phyloP scores from a whole-genome alignment of 2,113 vertebrate species.

The Chascanopsetta lugubris region DNA sequence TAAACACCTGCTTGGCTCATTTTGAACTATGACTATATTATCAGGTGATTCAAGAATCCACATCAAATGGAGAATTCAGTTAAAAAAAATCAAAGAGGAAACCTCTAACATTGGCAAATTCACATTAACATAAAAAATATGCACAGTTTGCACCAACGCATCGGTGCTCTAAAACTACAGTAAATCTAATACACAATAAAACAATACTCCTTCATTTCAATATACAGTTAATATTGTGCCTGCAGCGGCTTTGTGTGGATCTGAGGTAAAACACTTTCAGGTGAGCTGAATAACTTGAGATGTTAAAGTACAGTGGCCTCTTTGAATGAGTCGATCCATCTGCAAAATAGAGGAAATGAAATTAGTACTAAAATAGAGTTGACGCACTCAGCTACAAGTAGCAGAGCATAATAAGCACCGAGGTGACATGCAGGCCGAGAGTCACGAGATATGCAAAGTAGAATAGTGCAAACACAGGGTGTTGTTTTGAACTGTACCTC shows the following conservation, averaged over 20 bases:
- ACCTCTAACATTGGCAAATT: not conserved
- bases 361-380: not conserved
- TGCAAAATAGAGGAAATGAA: slow-evolving; percentile 56
- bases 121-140: not conserved
- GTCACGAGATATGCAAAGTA: not conserved
- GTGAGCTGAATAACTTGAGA: slow-evolving; percentile 7
- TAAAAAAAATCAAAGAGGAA: not conserved
- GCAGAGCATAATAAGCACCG: too few species aligned
- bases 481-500: slow-evolving; percentile 78
- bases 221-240: slow-evolving; percentile 1
- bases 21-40: not conserved
- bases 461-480: not conserved
- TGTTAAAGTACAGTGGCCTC: slow-evolving; percentile 90
- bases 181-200: slow-evolving; percentile 12
- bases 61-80: not conserved
- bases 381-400: too few species aligned
- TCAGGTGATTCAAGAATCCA: too few species aligned
- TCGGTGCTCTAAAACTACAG: slow-evolving; percentile 4
- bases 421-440: not conserved
- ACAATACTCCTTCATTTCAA: slow-evolving; percentile 14
- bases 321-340: slow-evolving; percentile 95
- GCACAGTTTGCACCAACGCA: not conserved
- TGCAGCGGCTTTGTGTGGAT: slow-evolving; percentile 14
- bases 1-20: slow-evolving; percentile 4
- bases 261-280: slow-evolving; percentile 52